Evolutionary conservation across 2,113 vertebrate species (phyloP).

Genomic region (Microtus oregoni): DNA sequence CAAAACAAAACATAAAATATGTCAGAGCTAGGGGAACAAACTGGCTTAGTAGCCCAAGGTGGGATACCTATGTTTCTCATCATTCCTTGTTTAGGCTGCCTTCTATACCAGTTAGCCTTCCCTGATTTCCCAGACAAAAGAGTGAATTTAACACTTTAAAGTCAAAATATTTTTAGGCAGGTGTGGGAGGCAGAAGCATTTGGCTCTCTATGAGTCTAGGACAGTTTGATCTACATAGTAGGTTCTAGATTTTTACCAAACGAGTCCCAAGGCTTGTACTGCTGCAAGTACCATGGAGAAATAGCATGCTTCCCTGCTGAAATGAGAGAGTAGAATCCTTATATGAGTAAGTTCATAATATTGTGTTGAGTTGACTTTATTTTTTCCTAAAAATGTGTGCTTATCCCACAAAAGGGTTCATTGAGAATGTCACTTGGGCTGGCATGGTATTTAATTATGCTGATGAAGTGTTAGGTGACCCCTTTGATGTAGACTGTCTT

Average conservation of each 20-base stretch:
- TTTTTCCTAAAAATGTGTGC: conserved; percentile 25
- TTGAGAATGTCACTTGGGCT: not conserved
- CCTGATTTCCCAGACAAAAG: not conserved
- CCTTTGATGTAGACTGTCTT: not conserved
- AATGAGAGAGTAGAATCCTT: not conserved
- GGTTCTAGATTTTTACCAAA: not conserved
- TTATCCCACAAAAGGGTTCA: not conserved
- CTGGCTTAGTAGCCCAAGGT: not conserved
- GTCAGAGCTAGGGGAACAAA: not conserved
- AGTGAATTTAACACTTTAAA: not conserved
- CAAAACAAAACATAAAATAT: not conserved
- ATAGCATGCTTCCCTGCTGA: not conserved
- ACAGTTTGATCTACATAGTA: not conserved
- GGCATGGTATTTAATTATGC: not conserved
- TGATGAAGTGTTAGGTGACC: not conserved
- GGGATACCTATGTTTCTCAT: not conserved
- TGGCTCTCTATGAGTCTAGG: not conserved
- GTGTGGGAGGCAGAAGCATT: not conserved
- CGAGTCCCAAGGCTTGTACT: not conserved
- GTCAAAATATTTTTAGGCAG: not conserved
- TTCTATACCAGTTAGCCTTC: conserved; percentile 8
- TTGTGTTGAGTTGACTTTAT: conserved; percentile 12
- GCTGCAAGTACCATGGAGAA: not conserved
- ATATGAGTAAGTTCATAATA: not conserved
- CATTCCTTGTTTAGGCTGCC: not conserved